A percentile compares a stretch with the other conserved stretches of the same genome.
Evolutionary conservation across 2,888 invertebrate species (phyloP).

Genomic region (Drosophila formosana): DNA sequence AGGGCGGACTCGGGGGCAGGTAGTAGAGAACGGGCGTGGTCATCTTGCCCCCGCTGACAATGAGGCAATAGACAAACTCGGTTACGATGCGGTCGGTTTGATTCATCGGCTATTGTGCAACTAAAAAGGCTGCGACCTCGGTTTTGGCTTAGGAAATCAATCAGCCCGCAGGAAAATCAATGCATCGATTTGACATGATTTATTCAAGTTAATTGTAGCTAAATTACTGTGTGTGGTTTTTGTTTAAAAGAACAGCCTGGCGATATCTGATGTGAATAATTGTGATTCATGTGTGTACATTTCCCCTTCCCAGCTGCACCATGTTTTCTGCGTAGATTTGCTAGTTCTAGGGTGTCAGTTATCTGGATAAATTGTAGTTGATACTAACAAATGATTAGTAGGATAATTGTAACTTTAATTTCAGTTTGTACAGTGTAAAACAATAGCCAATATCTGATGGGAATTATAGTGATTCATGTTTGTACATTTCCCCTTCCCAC

Average conservation of each 20-base stretch:
- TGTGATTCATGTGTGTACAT: background rate
- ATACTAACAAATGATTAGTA: no score
- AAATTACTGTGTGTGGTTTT: background rate
- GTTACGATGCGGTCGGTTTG: slow-evolving; percentile 84
- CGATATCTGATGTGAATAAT: background rate
- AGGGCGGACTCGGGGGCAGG: slow-evolving; percentile 87
- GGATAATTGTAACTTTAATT: no score
- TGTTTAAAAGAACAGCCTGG: background rate
- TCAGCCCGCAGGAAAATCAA: slow-evolving; percentile 59
- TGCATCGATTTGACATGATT: slow-evolving; percentile 70
- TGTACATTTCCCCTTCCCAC: background rate
- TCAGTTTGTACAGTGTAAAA: background rate
- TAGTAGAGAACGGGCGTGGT: slow-evolving; percentile 86
- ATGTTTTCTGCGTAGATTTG: background rate
- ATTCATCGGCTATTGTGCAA: slow-evolving; percentile 52
- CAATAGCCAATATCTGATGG: background rate
- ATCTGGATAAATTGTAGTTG: no score
- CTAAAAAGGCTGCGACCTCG: slow-evolving; percentile 27
- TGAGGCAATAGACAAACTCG: slow-evolving; percentile 85
- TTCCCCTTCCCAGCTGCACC: background rate
- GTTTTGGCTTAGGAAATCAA: slow-evolving; percentile 5
- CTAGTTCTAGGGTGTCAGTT: no score
- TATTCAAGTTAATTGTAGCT: slow-evolving; percentile 55
- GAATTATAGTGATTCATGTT: background rate
- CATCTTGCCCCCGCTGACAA: slow-evolving; percentile 85